Base-by-base conservation (phyloP, 2,113 vertebrate genomes). In the Anarhynchus alexandrinus region DNA sequence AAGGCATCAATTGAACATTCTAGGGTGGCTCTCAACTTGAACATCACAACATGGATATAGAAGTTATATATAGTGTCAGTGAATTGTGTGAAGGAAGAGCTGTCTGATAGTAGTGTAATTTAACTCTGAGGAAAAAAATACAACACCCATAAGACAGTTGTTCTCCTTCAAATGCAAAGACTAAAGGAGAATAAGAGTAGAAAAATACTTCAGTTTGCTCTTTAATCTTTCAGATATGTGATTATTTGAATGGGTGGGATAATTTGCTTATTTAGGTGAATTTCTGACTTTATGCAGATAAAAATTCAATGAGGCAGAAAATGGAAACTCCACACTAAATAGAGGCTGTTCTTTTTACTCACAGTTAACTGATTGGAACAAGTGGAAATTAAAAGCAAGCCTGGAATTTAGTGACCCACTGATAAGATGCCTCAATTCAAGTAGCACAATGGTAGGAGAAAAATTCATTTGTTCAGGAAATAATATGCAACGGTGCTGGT, bases 301-400 rank as follows among this genome's bases (percentile, higher is more conserved):
- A 90, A 86, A 73, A 88, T 83, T 80, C 66, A 90, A 36, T 90
- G 90, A 96, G 77, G 87, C 82, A 88, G 94, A 93, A 97, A 96
- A 85, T 88, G 82, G 87, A 82, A 91, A 77, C 67, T 88, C 54
- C 36, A 38, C 2, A 1, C 51, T 88, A 96, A 88, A 81, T 18
- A 62, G 86, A 92, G 57, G 64, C 54, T 62, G 29, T 66, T 96
- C 65, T 86, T 90, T 93, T 94, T 94, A 59, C 64, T 86, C 90
- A 86, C 80, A 74, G 90, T 86, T 93, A 96, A 95, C 76, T 90
- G 96, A 92, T 88, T 86, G 88, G 80, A 94, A 96, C 51, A 85
- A 94, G 90, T 93, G 82, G 77, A 94, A 90, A 92, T 95, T 92
- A 97, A 95, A 93, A 90, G 72, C 59, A 93, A 88, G 79, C 15